Conservation (phyloP, 2,797 vertebrate species). For the Notolepis coatsorum region DNA sequence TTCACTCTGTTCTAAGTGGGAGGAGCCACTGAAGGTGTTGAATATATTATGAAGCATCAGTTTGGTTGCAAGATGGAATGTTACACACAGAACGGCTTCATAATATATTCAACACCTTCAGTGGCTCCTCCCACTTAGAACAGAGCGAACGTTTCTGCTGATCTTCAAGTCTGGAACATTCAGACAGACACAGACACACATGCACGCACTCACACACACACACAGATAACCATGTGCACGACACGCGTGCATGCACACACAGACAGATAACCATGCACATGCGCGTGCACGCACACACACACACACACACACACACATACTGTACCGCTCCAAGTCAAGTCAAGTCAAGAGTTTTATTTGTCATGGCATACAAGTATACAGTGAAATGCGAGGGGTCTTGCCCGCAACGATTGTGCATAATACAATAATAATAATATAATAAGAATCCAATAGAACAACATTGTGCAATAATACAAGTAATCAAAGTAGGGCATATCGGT, state of each 20-base stretch:
- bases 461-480: too few relatives aligned
- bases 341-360: too few relatives aligned
- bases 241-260: neutral
- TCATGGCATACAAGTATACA: too few relatives aligned
- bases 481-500: too few relatives aligned
- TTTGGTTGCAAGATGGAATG: neutral
- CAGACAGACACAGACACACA: too few relatives aligned
- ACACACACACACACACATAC: conserved; percentile 19
- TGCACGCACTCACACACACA: neutral
- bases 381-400: too few relatives aligned
- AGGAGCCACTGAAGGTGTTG: conserved; percentile 33
- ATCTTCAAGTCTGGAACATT: conserved; percentile 37
- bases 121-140: conserved; percentile 33
- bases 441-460: too few relatives aligned
- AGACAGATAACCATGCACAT: neutral
- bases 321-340: too few relatives aligned
- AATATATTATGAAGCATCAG: neutral
- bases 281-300: conserved; percentile 4
- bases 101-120: conserved; percentile 23
- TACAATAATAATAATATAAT: too few relatives aligned
- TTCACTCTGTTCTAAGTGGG: conserved; percentile 4
- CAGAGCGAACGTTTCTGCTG: neutral
- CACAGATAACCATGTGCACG: too few relatives aligned
- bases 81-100: too few relatives aligned
- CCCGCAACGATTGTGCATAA: too few relatives aligned